Evolutionary conservation across 1,140 invertebrate species (phyloP).

Genomic region (Drosophila littoralis): DNA sequence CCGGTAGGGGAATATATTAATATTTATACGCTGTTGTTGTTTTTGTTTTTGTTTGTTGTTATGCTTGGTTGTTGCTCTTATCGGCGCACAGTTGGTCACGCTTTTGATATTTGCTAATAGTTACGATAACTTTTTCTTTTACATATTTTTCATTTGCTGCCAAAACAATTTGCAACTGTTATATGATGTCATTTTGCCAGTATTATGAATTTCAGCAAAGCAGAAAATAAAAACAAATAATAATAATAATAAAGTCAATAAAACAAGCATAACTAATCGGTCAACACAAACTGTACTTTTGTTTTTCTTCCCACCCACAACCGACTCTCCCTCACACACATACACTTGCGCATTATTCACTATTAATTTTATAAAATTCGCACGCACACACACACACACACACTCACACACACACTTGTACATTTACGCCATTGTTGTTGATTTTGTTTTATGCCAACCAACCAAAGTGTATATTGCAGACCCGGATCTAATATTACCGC

Average conservation of each 20-base stretch:
- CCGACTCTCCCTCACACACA: slow-evolving; percentile 5
- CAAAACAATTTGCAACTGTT: slow-evolving; percentile 73
- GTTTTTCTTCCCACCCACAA: slow-evolving; percentile 43
- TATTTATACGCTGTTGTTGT: slow-evolving; percentile 47
- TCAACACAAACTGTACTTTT: slow-evolving; percentile 66
- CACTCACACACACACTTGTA: slow-evolving; percentile 13
- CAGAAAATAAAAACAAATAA: slow-evolving; percentile 33
- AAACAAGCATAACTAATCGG: slow-evolving; percentile 74
- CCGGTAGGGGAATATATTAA: slow-evolving; percentile 49
- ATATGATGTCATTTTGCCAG: slow-evolving; percentile 75
- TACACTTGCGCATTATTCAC: slow-evolving; percentile 42
- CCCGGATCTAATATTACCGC: slow-evolving; percentile 84
- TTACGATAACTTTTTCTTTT: slow-evolving; percentile 35
- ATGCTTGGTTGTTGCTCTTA: slow-evolving; percentile 58
- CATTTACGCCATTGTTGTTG: slow-evolving; percentile 60
- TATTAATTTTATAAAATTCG: slow-evolving; percentile 60
- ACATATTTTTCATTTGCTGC: slow-evolving; percentile 61
- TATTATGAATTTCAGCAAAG: slow-evolving; percentile 65
- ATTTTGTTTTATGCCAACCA: slow-evolving; percentile 82
- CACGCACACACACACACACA: slow-evolving; percentile 31
- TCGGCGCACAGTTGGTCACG: slow-evolving; percentile 70
- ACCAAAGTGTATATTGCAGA: slow-evolving; percentile 84
- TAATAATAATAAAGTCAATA: slow-evolving; percentile 24
- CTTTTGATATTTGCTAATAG: slow-evolving; percentile 76
- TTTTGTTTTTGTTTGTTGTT: slow-evolving; percentile 32